Evolutionary conservation across 2,797 vertebrate genomes (phyloP).

Genomic region (Mastacembelus armatus): DNA sequence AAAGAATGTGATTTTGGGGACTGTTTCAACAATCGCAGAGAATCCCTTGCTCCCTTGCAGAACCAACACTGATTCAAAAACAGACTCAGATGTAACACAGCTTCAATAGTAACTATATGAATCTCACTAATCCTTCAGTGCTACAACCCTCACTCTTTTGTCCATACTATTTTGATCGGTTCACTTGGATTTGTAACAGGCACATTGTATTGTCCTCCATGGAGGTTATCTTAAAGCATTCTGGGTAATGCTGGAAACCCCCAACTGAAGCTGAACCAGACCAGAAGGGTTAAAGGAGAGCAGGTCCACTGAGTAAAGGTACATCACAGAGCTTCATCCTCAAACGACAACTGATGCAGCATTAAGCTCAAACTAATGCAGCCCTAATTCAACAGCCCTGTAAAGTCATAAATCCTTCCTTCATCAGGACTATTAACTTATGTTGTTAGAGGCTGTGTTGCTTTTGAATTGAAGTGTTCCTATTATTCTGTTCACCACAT

Average conservation of each 20-base stretch:
- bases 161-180: too few species aligned
- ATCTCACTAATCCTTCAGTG: too few species aligned
- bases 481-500: not conserved
- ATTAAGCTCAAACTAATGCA: too few species aligned
- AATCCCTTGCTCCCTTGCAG: not conserved
- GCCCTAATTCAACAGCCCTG: too few species aligned
- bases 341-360: too few species aligned
- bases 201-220: not conserved
- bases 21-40: conserved; percentile 25
- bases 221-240: conserved; percentile 8
- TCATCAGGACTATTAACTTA: too few species aligned
- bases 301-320: not conserved
- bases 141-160: too few species aligned
- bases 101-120: too few species aligned
- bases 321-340: not conserved
- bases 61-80: not conserved
- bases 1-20: conserved; percentile 29
- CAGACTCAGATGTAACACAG: not conserved
- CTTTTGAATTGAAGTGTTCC: too few species aligned
- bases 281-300: not conserved
- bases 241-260: conserved; percentile 10
- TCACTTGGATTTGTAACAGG: too few species aligned
- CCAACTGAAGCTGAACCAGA: not conserved
- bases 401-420: too few species aligned
- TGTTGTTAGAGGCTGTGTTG: too few species aligned